Percentiles rank a stretch among this genome's conserved stretches.
phyloP scores from a whole-genome alignment of 1,140 invertebrate genomes.

The Drosophila obscura region DNA sequence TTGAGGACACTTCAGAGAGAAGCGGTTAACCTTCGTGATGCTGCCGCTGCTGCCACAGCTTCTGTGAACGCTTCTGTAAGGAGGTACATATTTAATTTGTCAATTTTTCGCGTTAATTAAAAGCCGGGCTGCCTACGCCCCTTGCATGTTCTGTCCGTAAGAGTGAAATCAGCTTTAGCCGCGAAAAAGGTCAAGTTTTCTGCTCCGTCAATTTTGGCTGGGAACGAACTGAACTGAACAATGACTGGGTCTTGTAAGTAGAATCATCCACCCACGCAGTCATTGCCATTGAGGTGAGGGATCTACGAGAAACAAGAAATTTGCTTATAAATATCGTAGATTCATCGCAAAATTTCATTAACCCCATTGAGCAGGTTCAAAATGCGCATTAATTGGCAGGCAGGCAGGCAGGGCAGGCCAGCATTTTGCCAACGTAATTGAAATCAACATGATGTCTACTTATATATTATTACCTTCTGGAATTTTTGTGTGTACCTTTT shows the following conservation, averaged over 20 bases:
- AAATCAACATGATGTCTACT: conserved; percentile 79
- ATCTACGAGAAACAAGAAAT: conserved; percentile 24
- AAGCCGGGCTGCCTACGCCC: conserved; percentile 28
- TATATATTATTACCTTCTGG: conserved; percentile 52
- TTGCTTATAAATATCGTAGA: conserved; percentile 27
- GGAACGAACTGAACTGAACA: conserved; percentile 48
- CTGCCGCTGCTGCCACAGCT: conserved; percentile 18
- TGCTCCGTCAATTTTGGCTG: conserved; percentile 29
- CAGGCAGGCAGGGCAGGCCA: not conserved
- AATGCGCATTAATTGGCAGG: conserved; percentile 34
- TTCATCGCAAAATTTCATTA: conserved; percentile 65
- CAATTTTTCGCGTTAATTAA: conserved; percentile 57
- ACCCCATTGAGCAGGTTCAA: conserved; percentile 55
- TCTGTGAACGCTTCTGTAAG: conserved; percentile 31
- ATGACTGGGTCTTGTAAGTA: conserved; percentile 27
- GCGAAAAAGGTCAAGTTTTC: conserved; percentile 66
- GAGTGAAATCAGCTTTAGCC: conserved; percentile 24
- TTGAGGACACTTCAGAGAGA: not conserved
- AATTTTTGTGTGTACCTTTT: conserved; percentile 21
- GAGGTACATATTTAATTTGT: conserved; percentile 39
- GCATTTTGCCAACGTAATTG: conserved; percentile 68
- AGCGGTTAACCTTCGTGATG: conserved; percentile 12
- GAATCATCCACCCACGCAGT: conserved; percentile 47
- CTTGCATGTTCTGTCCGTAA: conserved; percentile 42
- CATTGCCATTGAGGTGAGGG: conserved; percentile 11